Evolutionary conservation across 2,888 invertebrate genomes (phyloP).

Genomic region (Cephus sareptanus): DNA sequence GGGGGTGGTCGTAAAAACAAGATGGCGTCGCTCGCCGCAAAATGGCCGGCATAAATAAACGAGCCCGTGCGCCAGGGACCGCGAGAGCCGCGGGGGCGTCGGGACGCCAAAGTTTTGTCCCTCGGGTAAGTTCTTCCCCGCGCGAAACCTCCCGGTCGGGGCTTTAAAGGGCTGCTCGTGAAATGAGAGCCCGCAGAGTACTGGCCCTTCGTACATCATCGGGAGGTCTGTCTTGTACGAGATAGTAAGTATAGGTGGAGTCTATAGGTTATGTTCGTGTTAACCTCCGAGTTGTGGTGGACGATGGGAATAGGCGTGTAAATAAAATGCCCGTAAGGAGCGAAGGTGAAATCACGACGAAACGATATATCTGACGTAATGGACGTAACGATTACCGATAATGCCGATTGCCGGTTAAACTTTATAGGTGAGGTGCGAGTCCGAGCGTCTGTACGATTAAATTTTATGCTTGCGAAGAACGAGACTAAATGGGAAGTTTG

Average conservation of each 20-base stretch:
- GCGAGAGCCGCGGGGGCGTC: conserved; percentile 17
- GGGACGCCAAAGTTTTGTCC: conserved; percentile 32
- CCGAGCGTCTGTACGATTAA: not conserved
- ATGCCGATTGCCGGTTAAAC: not conserved
- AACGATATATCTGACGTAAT: not conserved
- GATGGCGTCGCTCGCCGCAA: conserved; percentile 56
- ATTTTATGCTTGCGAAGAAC: not conserved
- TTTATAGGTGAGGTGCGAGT: not conserved
- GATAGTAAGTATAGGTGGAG: not conserved
- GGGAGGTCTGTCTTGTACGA: not conserved
- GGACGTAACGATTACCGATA: not conserved
- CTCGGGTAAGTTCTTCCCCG: conserved; percentile 12
- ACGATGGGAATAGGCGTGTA: not conserved
- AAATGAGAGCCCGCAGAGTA: not conserved
- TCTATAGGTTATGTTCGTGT: not conserved
- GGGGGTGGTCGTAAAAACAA: conserved; percentile 58
- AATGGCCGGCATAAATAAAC: conserved; percentile 61
- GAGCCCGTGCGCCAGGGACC: conserved; percentile 31
- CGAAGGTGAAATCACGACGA: not conserved
- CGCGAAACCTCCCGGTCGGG: conserved; percentile 2
- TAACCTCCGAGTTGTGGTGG: not conserved
- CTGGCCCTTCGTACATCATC: not conserved
- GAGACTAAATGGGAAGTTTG: not conserved
- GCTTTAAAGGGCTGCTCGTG: not conserved
- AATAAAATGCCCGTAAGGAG: not conserved